Evolutionary conservation across 1,140 invertebrate species (phyloP), one percentile per base, ranked within the genome.

Genomic region (Nomia melanderi): DNA sequence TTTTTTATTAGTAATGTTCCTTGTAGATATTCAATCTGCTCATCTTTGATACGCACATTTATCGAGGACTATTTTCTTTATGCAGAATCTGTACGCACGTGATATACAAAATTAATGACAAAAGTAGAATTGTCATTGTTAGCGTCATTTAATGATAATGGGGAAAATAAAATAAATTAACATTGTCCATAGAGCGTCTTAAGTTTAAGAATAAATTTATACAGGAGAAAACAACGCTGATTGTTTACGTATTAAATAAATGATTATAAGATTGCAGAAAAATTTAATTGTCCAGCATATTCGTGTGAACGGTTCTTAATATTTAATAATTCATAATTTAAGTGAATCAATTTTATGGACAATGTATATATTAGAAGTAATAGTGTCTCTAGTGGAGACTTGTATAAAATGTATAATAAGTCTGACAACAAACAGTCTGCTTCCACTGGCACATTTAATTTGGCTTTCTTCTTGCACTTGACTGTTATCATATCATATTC

Each of bases 401-500:
- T 44, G 12, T 44, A 44, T 17, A 14, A 20, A 47, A 7, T 2
- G 44, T 47, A n/a, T n/a, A n/a, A 47, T 1, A 47, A 17, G 44
- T 47, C 44, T 47, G 44, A 47, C 44, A n/a, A 14, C 44, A n/a
- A 47, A 47, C 44, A 47, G 44, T n/a, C 44, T 9, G 20, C 20
- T 50, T 50, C 20, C 47, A 50, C 20, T 50, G 6, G 8, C 20
- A n/a, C 47, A 20, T 17, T n/a, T 50, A n/a, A n/a, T 50, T 8
- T 50, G 7, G 17, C 44, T 20, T 7, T n/a, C 44, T 50, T 20
- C 47, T 50, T 50, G 20, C 47, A n/a, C 47, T 23, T 8, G 47
- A 50, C 20, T n/a, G 20, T 50, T 50, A 50, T 50, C 47, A n/a
- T 50, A n/a, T 50, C 47, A 50, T n/a, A n/a, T 50, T 50, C 47